Evolutionary conservation across 2,113 vertebrate species (phyloP).

Genomic region (Lagopus muta): DNA sequence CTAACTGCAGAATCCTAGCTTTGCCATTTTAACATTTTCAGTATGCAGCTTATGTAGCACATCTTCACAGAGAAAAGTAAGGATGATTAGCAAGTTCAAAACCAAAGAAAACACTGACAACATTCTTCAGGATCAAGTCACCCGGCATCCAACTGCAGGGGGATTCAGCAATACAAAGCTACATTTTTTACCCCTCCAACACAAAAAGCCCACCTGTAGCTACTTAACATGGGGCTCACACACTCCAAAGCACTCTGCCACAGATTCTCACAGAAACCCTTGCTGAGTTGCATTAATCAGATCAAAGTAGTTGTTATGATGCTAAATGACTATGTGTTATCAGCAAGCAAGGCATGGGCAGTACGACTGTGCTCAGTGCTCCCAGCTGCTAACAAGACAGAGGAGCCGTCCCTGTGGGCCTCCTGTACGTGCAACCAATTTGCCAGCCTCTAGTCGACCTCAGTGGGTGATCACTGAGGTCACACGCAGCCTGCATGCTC

Average conservation of each 20-base stretch:
- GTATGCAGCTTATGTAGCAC: background rate
- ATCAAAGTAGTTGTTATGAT: conserved; percentile 1
- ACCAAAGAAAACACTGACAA: background rate
- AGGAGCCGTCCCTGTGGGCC: background rate
- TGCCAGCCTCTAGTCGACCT: background rate
- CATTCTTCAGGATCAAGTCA: background rate
- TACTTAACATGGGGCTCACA: background rate
- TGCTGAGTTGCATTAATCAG: conserved; percentile 7
- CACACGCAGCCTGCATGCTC: background rate
- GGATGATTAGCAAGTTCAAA: background rate
- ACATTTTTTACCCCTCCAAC: background rate
- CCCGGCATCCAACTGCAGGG: background rate
- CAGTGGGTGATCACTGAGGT: background rate
- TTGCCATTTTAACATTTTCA: background rate
- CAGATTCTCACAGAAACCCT: background rate
- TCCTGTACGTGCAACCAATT: background rate
- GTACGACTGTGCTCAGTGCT: background rate
- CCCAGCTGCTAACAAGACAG: background rate
- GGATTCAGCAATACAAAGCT: background rate
- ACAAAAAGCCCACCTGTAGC: background rate
- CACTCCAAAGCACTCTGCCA: background rate
- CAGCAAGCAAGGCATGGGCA: background rate
- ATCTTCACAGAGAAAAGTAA: background rate
- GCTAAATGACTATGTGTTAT: background rate
- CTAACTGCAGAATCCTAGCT: background rate